These are phyloP conservation scores for Rhinopomastus cyanomelas DNA, from an alignment of 2,113 vertebrate genomes.

Conservation along the genomic window DNA sequence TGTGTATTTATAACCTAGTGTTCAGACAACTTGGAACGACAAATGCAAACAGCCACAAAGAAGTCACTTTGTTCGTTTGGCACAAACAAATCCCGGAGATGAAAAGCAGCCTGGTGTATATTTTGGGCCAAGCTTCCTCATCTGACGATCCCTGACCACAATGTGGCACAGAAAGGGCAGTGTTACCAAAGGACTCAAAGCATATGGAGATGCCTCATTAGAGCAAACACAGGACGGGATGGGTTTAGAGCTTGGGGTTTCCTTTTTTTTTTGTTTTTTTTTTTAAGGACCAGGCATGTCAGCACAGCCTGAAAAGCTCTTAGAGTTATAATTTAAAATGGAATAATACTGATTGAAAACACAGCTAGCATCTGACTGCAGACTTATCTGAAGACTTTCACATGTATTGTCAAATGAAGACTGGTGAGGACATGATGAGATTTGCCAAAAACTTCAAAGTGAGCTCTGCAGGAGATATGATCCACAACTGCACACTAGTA, in stretches of 20 bases:
- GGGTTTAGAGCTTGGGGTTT: neutral
- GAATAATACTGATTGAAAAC: conserved; percentile 51
- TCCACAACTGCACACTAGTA: neutral
- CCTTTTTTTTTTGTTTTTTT: neutral
- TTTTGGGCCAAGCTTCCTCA: conserved; percentile 51
- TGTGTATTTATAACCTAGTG: conserved; percentile 69
- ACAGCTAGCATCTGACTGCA: conserved; percentile 18
- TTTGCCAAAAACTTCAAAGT: conserved; percentile 10
- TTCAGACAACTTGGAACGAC: conserved; percentile 69
- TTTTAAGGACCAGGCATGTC: neutral
- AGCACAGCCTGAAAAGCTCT: conserved; percentile 19
- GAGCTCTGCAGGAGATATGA: neutral
- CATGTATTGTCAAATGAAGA: neutral
- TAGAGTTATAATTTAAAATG: conserved; percentile 47
- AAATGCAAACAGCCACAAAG: conserved; percentile 72
- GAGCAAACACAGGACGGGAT: conserved; percentile 16
- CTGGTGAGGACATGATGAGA: conserved; percentile 13
- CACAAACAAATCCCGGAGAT: conserved; percentile 60
- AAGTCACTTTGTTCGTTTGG: conserved; percentile 65
- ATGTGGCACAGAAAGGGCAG: conserved; percentile 37
- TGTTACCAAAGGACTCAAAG: conserved; percentile 7
- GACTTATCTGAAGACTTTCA: conserved; percentile 53
- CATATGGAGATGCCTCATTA: neutral
- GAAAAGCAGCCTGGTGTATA: conserved; percentile 67
- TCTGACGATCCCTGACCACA: neutral